Conservation (phyloP, 2,113 vertebrate genomes). For the Leiothrix lutea region DNA sequence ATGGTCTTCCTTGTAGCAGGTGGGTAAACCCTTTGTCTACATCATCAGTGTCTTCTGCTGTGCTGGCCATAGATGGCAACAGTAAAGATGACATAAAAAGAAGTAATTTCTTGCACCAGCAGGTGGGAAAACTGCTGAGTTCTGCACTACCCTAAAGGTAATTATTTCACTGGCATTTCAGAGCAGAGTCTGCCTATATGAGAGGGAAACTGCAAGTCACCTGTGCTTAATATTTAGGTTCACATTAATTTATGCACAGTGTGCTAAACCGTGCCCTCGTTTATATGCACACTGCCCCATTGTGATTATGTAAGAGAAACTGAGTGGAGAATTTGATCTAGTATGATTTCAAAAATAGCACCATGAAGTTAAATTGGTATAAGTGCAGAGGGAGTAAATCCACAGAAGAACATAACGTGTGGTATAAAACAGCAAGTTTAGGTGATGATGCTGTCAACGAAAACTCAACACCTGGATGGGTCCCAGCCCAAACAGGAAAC, state of each 20-base stretch:
- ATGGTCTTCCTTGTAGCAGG: background rate
- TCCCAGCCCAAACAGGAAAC: background rate
- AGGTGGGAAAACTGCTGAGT: background rate
- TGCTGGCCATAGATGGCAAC: background rate
- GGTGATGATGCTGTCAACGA: background rate
- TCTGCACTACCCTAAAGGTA: background rate
- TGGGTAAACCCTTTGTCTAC: background rate
- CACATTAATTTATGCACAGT: background rate
- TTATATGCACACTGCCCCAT: background rate
- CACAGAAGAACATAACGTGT: background rate
- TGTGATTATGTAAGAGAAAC: conserved; percentile 27
- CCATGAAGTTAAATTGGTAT: background rate
- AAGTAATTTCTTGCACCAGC: background rate
- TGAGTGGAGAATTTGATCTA: conserved; percentile 23
- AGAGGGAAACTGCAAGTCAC: conserved; percentile 21
- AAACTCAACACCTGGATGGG: background rate
- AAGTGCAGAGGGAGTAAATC: conserved; percentile 3
- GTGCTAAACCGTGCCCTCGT: background rate
- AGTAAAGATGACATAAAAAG: background rate
- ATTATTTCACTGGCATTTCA: conserved; percentile 10
- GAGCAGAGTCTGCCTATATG: background rate
- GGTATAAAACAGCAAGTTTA: background rate
- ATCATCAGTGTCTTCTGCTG: background rate
- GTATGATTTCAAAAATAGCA: conserved; percentile 45
- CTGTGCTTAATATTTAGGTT: conserved; percentile 32